These are phyloP conservation scores for Caranx melampygus DNA, from an alignment of 2,113 vertebrate species.

Conservation along the genomic window DNA sequence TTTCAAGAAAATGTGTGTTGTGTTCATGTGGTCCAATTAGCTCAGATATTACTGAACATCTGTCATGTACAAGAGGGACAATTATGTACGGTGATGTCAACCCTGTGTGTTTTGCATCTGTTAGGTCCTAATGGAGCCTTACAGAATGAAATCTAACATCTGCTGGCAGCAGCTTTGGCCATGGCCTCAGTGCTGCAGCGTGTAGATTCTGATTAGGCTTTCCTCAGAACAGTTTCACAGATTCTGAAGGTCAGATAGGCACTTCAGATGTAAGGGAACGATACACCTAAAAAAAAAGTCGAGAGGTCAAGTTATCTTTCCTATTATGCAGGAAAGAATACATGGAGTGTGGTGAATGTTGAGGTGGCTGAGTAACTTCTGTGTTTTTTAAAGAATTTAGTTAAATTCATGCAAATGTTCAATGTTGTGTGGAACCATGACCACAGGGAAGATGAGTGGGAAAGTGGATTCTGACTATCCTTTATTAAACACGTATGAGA, in stretches of 20 bases:
- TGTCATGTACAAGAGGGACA: conserved; percentile 64
- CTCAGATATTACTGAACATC: conserved; percentile 66
- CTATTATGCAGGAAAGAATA: neutral
- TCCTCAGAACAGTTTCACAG: conserved; percentile 8
- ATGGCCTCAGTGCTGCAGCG: conserved; percentile 22
- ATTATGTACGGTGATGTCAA: conserved; percentile 60
- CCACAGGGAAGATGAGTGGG: neutral
- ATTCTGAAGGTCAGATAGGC: conserved; percentile 14
- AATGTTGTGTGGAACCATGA: neutral
- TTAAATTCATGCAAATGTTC: neutral
- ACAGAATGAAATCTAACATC: conserved; percentile 69
- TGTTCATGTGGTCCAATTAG: conserved; percentile 68
- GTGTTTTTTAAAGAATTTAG: neutral
- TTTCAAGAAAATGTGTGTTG: conserved; percentile 14
- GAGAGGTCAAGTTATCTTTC: neutral
- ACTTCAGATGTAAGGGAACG: neutral
- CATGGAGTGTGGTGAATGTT: neutral
- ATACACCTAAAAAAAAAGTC: neutral
- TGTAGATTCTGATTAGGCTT: conserved; percentile 14
- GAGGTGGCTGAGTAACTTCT: neutral
- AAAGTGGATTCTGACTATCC: neutral
- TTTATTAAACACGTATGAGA: neutral
- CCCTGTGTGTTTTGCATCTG: conserved; percentile 65
- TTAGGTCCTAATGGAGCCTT: conserved; percentile 52
- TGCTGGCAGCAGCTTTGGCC: conserved; percentile 40